Conservation (phyloP, 1,140 invertebrate species). For the Tachypleus tridentatus region DNA sequence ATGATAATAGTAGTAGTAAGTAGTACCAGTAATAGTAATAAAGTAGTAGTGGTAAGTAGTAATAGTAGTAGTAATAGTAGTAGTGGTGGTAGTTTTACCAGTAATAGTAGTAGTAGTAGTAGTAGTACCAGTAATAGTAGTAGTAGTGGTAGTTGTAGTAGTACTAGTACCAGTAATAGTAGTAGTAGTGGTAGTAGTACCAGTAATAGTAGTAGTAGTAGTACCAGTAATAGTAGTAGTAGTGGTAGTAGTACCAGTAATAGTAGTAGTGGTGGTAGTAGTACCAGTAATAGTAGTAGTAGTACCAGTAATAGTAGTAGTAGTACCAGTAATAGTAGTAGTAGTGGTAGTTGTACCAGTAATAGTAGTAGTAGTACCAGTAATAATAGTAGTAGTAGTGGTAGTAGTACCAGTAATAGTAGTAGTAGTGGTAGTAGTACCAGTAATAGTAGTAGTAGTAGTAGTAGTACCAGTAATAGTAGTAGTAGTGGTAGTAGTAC, state of each 20-base stretch:
- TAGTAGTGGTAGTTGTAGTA: conserved; percentile 11
- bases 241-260: conserved; percentile 2
- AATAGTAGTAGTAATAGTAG: conserved; percentile 18
- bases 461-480: too few species aligned
- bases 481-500: too few species aligned
- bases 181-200: conserved; percentile 13
- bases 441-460: conserved; percentile 16
- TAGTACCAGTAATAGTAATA: too few species aligned
- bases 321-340: conserved; percentile 17
- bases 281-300: conserved; percentile 14
- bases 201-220: conserved; percentile 11
- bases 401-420: too few species aligned
- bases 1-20: too few species aligned
- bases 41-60: too few species aligned
- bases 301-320: conserved; percentile 13
- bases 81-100: conserved; percentile 11
- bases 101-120: conserved; percentile 16
- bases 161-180: conserved; percentile 8
- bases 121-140: conserved; percentile 10
- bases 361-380: conserved; percentile 15
- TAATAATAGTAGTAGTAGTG: conserved; percentile 17
- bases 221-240: too few species aligned
- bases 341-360: conserved; percentile 15
- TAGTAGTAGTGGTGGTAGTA: conserved; percentile 14
- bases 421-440: conserved; percentile 16